Percentiles rank a stretch among this genome's conserved stretches.
Conservation (phyloP, 2,797 vertebrate genomes). For the Pyrocephalus nanus region DNA sequence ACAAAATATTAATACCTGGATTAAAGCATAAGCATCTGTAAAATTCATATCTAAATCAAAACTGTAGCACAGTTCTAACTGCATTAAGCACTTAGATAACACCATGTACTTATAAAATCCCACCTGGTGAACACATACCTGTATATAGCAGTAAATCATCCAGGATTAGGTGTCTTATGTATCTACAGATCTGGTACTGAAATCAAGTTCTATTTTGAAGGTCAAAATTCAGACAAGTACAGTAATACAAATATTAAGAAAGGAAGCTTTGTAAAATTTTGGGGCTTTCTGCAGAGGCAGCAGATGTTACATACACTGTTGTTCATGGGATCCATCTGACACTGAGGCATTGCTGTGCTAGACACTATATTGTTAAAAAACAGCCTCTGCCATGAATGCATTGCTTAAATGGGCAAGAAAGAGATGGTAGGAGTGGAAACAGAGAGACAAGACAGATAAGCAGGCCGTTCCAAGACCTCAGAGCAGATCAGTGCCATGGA, state of each 20-base stretch:
- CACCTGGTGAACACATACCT: not conserved
- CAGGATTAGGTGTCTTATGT: not conserved
- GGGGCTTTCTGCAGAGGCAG: not conserved
- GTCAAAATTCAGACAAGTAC: not conserved
- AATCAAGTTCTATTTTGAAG: not conserved
- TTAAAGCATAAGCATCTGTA: not conserved
- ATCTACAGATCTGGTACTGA: not conserved
- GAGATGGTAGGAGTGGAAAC: not conserved
- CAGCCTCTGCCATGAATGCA: not conserved
- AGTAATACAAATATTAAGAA: not conserved
- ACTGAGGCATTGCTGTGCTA: not conserved
- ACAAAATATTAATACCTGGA: not conserved
- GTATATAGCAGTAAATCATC: not conserved
- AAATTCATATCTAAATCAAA: not conserved
- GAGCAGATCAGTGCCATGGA: not conserved
- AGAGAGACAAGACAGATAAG: not conserved
- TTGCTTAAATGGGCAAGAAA: not conserved
- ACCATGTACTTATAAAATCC: not conserved
- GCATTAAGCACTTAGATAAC: not conserved
- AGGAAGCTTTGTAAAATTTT: not conserved
- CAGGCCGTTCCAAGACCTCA: not conserved
- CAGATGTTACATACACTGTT: not conserved
- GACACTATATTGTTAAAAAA: not conserved
- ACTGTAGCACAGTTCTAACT: not conserved
- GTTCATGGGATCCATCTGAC: not conserved